Conservation (phyloP, 2,797 vertebrate species). For the Dendrocincla fuliginosa region DNA sequence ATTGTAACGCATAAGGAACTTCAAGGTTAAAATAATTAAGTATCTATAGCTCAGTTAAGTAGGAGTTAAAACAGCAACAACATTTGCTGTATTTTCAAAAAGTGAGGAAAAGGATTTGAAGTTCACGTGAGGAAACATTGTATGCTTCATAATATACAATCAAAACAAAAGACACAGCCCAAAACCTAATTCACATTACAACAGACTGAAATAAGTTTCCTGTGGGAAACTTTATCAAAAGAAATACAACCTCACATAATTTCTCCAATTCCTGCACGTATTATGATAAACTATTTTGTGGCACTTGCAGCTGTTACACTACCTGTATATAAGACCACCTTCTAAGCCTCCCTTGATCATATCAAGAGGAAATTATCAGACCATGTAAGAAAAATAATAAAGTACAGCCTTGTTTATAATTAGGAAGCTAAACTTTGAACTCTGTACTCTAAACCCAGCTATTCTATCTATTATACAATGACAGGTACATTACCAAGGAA, state of each 20-base stretch:
- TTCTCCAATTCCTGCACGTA: background rate
- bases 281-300: background rate
- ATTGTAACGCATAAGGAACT: background rate
- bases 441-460: background rate
- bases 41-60: background rate
- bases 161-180: background rate
- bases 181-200: background rate
- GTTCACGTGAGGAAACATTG: background rate
- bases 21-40: background rate
- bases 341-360: background rate
- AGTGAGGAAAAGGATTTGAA: background rate
- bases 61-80: background rate
- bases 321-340: background rate
- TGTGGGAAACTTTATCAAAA: background rate
- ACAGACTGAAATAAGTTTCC: background rate
- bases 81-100: background rate
- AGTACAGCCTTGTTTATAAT: background rate
- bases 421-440: background rate
- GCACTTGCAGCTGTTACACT: background rate
- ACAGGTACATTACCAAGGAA: background rate
- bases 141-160: background rate
- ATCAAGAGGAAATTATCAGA: background rate
- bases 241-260: background rate
- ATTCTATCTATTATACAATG: background rate
- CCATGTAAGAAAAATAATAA: background rate